These are phyloP conservation scores for Odontamblyopus lacepedii DNA, from an alignment of 2,797 vertebrate species.

Conservation along the genomic window DNA sequence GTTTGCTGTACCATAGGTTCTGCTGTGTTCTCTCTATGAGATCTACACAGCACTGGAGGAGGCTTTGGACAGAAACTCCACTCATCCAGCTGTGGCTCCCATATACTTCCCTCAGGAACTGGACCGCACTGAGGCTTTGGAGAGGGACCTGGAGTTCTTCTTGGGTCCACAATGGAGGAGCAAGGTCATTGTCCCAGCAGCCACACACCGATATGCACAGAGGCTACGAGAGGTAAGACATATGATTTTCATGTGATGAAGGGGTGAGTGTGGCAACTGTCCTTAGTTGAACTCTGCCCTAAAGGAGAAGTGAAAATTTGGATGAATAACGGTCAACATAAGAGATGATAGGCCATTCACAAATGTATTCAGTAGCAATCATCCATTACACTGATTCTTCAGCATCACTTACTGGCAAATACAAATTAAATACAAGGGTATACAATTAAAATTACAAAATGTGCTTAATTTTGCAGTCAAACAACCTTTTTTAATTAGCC, in stretches of 20 bases:
- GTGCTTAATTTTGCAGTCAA: not conserved
- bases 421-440: not conserved
- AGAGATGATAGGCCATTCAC: not conserved
- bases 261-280: not conserved
- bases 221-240: slow-evolving; percentile 66
- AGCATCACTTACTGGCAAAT: not conserved
- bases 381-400: not conserved
- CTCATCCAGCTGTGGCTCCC: slow-evolving; percentile 81
- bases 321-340: not conserved
- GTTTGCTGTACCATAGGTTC: slow-evolving; percentile 72
- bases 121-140: slow-evolving; percentile 79
- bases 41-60: slow-evolving; percentile 89
- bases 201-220: slow-evolving; percentile 80
- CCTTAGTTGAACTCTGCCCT: not conserved
- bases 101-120: slow-evolving; percentile 91
- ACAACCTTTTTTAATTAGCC: no score
- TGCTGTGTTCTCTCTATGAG: slow-evolving; percentile 88
- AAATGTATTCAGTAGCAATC: not conserved
- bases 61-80: slow-evolving; percentile 85
- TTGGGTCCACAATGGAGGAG: slow-evolving; percentile 83
- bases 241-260: slow-evolving; percentile 1
- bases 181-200: slow-evolving; percentile 78
- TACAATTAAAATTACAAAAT: not conserved
- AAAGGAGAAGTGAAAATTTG: slow-evolving; percentile 1
- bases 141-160: slow-evolving; percentile 85